A percentile compares a stretch with the other conserved stretches of the same genome.
Conservation (phyloP, 2,888 invertebrate species). For the Pardosa pseudoannulata region DNA sequence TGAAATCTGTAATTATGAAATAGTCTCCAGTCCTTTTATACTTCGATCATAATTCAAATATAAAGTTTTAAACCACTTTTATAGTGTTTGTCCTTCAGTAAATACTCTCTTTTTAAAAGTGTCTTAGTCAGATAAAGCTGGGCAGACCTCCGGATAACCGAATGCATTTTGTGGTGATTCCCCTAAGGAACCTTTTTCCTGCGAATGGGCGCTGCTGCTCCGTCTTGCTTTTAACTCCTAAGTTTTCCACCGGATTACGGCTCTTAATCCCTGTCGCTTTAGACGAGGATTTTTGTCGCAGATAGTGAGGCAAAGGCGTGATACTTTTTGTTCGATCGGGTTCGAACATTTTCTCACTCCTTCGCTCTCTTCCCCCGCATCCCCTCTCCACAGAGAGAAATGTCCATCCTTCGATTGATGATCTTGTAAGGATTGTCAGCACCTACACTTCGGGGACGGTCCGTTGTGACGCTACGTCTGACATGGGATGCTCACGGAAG, state of each 20-base stretch:
- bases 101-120: no score
- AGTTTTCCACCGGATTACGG: conserved; percentile 45
- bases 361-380: not conserved
- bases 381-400: not conserved
- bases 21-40: no score
- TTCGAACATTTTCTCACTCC: not conserved
- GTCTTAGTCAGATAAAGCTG: no score
- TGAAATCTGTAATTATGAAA: no score
- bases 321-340: conserved; percentile 25
- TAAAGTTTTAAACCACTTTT: no score
- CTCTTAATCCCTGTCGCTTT: conserved; percentile 54
- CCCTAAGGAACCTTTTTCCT: conserved; percentile 26
- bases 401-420: not conserved
- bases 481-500: no score
- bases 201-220: conserved; percentile 42
- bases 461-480: no score
- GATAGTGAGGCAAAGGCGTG: conserved; percentile 7
- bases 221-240: conserved; percentile 21
- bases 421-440: not conserved
- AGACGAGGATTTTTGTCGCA: conserved; percentile 34
- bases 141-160: no score
- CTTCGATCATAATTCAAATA: no score
- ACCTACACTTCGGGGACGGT: not conserved
- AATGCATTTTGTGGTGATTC: not conserved
- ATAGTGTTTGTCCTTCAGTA: no score